Conservation (phyloP, 2,113 vertebrate species). For the Panthera tigris region DNA sequence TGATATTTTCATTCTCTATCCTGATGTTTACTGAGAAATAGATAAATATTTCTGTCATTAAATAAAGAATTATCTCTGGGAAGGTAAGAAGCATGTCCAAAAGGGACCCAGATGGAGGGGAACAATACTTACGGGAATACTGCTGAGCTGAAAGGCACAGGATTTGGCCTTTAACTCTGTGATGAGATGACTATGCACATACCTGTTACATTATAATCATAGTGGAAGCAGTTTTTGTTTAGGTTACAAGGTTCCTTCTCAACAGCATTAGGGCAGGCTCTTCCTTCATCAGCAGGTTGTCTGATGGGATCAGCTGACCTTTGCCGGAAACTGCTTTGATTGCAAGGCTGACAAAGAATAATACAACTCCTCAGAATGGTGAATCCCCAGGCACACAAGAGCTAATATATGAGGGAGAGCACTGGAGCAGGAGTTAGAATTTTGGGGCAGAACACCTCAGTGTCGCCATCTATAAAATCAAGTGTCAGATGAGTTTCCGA, state of each 20-base stretch:
- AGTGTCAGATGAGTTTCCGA: not conserved
- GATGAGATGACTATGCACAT: not conserved
- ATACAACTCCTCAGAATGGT: slow-evolving; percentile 37
- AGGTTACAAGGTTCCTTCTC: slow-evolving; percentile 92
- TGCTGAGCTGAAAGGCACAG: not conserved
- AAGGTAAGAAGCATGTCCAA: not conserved
- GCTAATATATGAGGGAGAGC: not conserved
- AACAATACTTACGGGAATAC: not conserved
- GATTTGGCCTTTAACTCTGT: not conserved
- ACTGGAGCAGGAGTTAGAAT: too few relatives aligned
- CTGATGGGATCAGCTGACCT: slow-evolving; percentile 90
- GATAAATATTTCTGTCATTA: not conserved
- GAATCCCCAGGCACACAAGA: not conserved
- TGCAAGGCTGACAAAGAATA: slow-evolving; percentile 91
- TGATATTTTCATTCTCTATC: not conserved
- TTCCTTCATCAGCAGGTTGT: slow-evolving; percentile 87
- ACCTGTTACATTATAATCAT: slow-evolving; percentile 99
- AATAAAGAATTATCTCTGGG: not conserved
- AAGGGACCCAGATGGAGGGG: not conserved
- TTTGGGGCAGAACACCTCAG: not conserved
- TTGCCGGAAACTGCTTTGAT: slow-evolving; percentile 87
- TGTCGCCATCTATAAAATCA: not conserved
- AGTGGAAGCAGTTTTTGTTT: slow-evolving; percentile 98
- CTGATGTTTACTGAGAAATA: not conserved
- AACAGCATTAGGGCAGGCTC: slow-evolving; percentile 87